Percentiles rank a stretch among this genome's conserved stretches.
These are phyloP conservation scores for Epinotia bilunana DNA, from an alignment of 2,888 invertebrate species.

Conservation along the genomic window DNA sequence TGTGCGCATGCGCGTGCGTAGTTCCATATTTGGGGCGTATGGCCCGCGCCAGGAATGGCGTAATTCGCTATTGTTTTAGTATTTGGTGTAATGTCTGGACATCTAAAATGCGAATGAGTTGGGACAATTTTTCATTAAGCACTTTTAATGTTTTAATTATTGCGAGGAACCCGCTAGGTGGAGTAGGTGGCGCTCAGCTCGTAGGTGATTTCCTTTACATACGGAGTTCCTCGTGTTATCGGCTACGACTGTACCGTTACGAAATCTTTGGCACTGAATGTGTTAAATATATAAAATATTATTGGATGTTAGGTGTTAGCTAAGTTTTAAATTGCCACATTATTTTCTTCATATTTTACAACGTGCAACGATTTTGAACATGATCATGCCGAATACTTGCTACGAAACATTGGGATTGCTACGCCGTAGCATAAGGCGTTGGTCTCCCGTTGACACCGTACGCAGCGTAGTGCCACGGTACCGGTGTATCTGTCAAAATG, in stretches of 20 bases:
- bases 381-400: background rate
- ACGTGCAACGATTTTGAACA: background rate
- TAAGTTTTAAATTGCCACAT: too few relatives aligned
- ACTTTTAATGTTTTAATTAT: too few relatives aligned
- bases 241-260: too few relatives aligned
- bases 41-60: slow-evolving; percentile 31
- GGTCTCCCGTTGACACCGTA: background rate
- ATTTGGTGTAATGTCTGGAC: background rate
- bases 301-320: too few relatives aligned
- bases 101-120: background rate
- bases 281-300: too few relatives aligned
- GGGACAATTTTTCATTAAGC: background rate
- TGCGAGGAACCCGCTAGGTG: too few relatives aligned
- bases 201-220: too few relatives aligned
- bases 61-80: slow-evolving; percentile 35
- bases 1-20: background rate
- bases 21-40: slow-evolving; percentile 32
- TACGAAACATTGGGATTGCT: background rate
- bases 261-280: too few relatives aligned
- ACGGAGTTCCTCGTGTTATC: too few relatives aligned
- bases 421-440: slow-evolving; percentile 2
- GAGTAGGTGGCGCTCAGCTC: too few relatives aligned
- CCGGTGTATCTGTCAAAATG: too few relatives aligned
- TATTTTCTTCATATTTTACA: too few relatives aligned
- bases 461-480: background rate